Base-by-base conservation (phyloP, 2,888 invertebrate genomes). In the Hanleya hanleyi region DNA sequence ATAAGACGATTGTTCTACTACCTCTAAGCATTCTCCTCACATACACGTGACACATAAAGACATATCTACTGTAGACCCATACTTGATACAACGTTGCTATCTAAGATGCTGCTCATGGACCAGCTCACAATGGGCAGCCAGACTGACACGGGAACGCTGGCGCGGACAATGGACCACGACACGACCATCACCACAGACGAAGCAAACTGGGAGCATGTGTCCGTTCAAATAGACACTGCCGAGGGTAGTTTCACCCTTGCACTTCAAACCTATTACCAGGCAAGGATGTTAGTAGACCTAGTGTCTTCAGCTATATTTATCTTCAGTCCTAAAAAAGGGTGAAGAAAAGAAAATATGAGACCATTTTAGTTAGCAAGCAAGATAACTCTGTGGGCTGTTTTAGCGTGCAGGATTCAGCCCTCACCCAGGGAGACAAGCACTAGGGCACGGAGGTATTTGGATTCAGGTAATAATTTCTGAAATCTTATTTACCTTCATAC, bases 131-230 rank as follows among this genome's bases (percentile, higher is more conserved):
- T 57, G 57, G 29, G 22, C 26, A 57, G 22, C 22, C 32, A 26
- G 22, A 1, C n/a, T 57, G 22, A 29, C 4, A 29, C 57, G 22
- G 57, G 57, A 57, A 57, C 57, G 57, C 57, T 57, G 57, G 57
- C 57, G 57, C 57, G 57, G 9, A 22, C 57, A 29, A 15, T 22
- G 57, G 57, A 64, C 64, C 36, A 64, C 35, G 64, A 64, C 38
- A 64, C 36, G 64, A 64, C 35, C 64, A 64, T 37, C 64, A 64
- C 64, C 64, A 64, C 64, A 64, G 64, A 64, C 64, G 64, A 64
- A 35, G 64, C 64, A 64, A 64, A 64, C 64, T 37, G 35, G 35
- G 37, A n/a, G 57, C 12, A 57, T 57, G 57, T 57, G 57, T 57
- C 57, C 26, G 29, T 15, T 57, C 22, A 57, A 22, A 57, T 32